Percentiles rank a stretch among this genome's conserved stretches.
These are phyloP conservation scores for Etheostoma cragini DNA, from an alignment of 2,113 vertebrate genomes.

Conservation along the genomic window DNA sequence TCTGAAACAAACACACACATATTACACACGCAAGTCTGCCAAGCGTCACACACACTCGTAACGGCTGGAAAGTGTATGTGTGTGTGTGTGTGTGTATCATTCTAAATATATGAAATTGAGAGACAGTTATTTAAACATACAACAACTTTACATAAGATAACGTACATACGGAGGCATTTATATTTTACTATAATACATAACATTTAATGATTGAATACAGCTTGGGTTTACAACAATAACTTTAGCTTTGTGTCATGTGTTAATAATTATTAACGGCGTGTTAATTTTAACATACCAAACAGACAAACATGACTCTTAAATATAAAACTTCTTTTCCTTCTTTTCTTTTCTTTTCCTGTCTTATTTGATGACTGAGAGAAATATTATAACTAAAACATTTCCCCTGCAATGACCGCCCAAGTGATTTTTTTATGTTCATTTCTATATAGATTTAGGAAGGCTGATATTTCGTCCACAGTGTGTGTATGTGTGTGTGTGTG, in stretches of 20 bases:
- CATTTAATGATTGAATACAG: not conserved
- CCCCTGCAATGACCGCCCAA: not conserved
- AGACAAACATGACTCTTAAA: not conserved
- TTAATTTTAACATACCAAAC: slow-evolving; percentile 15
- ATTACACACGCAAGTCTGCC: not conserved
- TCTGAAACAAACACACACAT: not conserved
- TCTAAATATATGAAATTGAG: not conserved
- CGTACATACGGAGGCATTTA: not conserved
- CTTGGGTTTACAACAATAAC: not conserved
- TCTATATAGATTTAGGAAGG: not conserved
- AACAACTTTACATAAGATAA: not conserved
- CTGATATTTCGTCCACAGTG: not conserved
- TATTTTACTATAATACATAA: not conserved
- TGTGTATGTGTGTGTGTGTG: slow-evolving; percentile 7
- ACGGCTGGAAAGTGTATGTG: not conserved
- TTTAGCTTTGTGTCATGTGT: not conserved
- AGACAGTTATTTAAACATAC: slow-evolving; percentile 6
- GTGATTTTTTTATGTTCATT: not conserved
- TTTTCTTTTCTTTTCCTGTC: too few species aligned
- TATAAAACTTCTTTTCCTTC: slow-evolving; percentile 1
- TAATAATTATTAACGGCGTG: not conserved
- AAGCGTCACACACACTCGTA: not conserved
- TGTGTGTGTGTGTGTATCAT: not conserved
- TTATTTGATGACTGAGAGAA: not conserved
- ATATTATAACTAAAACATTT: not conserved